Base-by-base conservation (phyloP, 2,888 invertebrate genomes). In the Plagodis pulveraria region DNA sequence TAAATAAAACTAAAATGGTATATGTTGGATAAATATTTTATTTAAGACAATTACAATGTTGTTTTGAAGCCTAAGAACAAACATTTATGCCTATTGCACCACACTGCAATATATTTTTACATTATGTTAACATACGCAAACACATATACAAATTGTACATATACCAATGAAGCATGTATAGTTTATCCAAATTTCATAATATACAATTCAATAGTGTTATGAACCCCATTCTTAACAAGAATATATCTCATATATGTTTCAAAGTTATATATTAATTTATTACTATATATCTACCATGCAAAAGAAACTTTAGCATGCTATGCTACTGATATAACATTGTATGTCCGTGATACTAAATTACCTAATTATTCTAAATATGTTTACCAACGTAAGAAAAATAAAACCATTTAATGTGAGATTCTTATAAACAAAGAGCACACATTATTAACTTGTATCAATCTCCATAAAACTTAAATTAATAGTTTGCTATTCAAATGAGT, bases 1-100 rank as follows among this genome's bases (percentile, higher is more conserved):
- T 44, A 59, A 66, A 64, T 67, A 12, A 77, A 72, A 70, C 67
- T 51, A 61, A 62, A 62, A 67, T 65, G 57, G 84, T 41, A 41
- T 80, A 81, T 86, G 84, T 86, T 82, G 89, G 86, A 87, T 91
- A 91, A 88, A 91, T 90, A 89, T 91, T 87, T 80, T 91, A 91
- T 87, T 89, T 83, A 84, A 86, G 84, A 89, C 81, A 85, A 81
- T 83, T 89, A 91, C 88, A 90, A 84, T 87, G 83, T 86, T 80
- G 83, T 81, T 84, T 86, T 74, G 74, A 86, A 80, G 91, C 91
- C 90, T 79, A 67, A 65, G 82, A 85, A 84, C 83, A 84, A 86
- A 86, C 82, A 80, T 83, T 84, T 84, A 88, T 81, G 65, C 74
- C 80, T 82, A 81, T 77, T 77, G 81, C 77, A 81, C 76, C 83